phyloP scores from a whole-genome alignment of 2,797 vertebrate genomes.

The Melanotaenia maccullochi region DNA sequence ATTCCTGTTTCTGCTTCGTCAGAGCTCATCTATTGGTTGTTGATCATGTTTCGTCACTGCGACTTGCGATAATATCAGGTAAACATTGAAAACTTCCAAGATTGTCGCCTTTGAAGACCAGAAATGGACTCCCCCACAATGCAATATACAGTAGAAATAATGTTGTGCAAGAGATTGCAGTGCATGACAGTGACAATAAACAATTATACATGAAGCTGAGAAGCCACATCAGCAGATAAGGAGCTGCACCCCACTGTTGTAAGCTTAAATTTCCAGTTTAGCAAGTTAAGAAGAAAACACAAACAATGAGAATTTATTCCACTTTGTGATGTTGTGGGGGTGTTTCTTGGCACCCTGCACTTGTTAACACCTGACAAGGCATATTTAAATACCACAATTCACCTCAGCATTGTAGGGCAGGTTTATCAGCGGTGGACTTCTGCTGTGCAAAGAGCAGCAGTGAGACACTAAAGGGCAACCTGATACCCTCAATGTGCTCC shows the following conservation, averaged over 20 bases:
- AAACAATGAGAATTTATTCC: not conserved
- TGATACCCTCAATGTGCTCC: not conserved
- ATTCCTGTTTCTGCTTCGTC: too few relatives aligned
- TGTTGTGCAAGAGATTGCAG: not conserved
- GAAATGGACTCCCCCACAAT: not conserved
- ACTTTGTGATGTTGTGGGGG: not conserved
- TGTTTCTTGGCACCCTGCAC: conserved; percentile 8
- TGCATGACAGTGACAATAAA: not conserved
- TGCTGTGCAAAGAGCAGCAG: not conserved
- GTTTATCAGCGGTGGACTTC: not conserved
- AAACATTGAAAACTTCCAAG: too few relatives aligned
- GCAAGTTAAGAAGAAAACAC: not conserved
- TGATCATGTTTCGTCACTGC: too few relatives aligned
- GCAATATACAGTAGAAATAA: not conserved
- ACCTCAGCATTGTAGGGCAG: not conserved
- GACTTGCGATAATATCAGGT: too few relatives aligned
- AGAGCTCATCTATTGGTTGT: too few relatives aligned
- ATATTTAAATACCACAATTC: conserved; percentile 1
- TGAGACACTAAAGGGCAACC: not conserved
- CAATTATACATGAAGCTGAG: not conserved
- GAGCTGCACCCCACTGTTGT: not conserved
- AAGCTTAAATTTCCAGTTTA: not conserved
- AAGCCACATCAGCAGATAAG: not conserved
- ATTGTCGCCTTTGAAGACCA: too few relatives aligned
- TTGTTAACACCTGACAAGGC: not conserved